Evolutionary conservation across 2,888 invertebrate species (phyloP), one percentile per base, ranked within the genome.

Genomic region (Mesochorus sp.): DNA sequence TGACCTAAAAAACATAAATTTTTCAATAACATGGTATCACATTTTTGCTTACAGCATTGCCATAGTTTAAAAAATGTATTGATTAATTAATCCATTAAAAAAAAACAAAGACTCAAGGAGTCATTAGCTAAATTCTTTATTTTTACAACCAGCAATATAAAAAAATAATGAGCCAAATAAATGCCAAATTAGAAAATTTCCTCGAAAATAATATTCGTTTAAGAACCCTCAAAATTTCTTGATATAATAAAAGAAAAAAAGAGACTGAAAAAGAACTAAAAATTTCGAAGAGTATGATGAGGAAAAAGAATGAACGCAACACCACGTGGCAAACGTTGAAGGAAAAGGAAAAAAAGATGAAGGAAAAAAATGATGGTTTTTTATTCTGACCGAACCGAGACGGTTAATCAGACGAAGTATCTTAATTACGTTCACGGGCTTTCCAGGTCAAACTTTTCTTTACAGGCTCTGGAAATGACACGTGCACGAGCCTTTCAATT

Each of bases 351-450:
- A 39, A 53, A 39, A n/a, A 24, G 12, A 47, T 39, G 5, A 8
- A 28, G 21, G 24, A 71, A 66, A 51, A 74, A 70, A 70, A 47
- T n/a, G 21, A 34, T 66, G n/a, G n/a, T 59, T 61, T 53, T 70
- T 66, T 31, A 31, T 47, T 26, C 37, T 4, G 12, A 12, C 10
- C 24, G 19, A 39, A 28, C 26, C n/a, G 24, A 61, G 59, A 19
- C 47, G 71, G 71, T 79, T 79, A 79, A 79, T 75, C 79, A 75
- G 59, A 17, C 24, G 59, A 64, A 74, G 73, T 74, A 78, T 74
- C 78, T 78, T 78, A 78, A 78, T 78, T 78, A 51, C 70, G n/a
- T 17, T 49, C 37, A 62, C n/a, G 34, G n/a, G 57, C 31, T 64
- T 26, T 62, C 12, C n/a, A 14, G 61, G 37, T 49, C 55, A 24